Evolutionary conservation across 1,140 invertebrate species (phyloP), one percentile per base, ranked within the genome.

Genomic region (Leptinotarsa texana): DNA sequence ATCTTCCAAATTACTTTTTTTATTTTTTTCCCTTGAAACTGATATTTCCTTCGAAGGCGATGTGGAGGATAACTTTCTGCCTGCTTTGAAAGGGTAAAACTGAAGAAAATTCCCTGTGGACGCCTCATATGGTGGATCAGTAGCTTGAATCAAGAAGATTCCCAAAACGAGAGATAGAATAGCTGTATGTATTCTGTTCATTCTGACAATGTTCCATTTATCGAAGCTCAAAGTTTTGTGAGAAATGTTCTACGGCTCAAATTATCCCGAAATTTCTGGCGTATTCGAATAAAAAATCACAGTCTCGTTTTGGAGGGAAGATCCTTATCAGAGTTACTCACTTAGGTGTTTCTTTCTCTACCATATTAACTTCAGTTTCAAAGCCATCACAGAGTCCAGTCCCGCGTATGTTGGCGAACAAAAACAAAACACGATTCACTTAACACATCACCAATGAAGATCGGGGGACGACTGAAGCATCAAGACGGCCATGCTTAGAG

Each of bases 61-160:
- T 3, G 33, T 3, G 3, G 21, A 27, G 11, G 63, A 65, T 27
- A 21, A 27, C 15, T 65, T 65, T 33, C 11, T 33, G 11, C 5
- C 21, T 65, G 22, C 63, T 65, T 21, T 65, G 18, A 76, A 51
- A 42, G 77, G 77, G 42, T 72, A 69, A 72, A 67, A 73, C 49
- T 80, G 73, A 15, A 81, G 63, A 61, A 83, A 77, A 68, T 62
- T 75, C 22, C 76, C 79, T 22, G 78, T 49, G 18, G 71, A 73
- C 63, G 75, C 80, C 51, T 82, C 80, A 57, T 75, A 79, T 27
- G 84, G 83, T 21, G 84, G 84, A 77, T 85, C 83, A 47, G 82
- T 79, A 42, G 84, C 84, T 75, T 83, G 83, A 67, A 84, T 85
- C 67, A 85, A 77, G 73, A 85, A 84, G 69, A 85, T 82, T 67